Conservation (phyloP, 2,888 invertebrate species). For the Euzetes globulus region DNA sequence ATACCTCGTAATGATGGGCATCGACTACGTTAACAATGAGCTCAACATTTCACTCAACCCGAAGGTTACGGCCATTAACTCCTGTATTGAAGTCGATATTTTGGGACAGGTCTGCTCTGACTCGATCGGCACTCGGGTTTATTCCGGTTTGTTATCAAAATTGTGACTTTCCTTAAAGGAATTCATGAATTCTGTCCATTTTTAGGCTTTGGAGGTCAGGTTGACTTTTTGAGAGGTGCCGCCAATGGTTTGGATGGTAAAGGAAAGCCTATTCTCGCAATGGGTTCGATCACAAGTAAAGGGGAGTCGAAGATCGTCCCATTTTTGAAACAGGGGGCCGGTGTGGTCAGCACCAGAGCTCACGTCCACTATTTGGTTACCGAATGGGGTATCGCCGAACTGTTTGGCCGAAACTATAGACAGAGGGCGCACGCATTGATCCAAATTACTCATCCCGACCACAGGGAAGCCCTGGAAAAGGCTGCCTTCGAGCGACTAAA, state of each 20-base stretch:
- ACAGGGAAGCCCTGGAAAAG: constrained; percentile 72
- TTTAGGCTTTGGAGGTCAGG: constrained; percentile 80
- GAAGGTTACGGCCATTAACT: constrained; percentile 91
- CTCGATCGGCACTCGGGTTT: constrained; percentile 72
- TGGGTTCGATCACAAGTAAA: constrained; percentile 69
- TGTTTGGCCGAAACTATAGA: constrained; percentile 80
- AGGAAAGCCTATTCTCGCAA: constrained; percentile 85
- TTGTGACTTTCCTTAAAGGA: neutral
- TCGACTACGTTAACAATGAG: constrained; percentile 53
- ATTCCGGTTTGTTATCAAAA: constrained; percentile 52
- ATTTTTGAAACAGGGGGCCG: constrained; percentile 74
- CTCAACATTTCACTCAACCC: constrained; percentile 73
- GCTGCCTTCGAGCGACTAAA: constrained; percentile 66
- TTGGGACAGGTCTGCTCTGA: constrained; percentile 90
- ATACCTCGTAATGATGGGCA: constrained; percentile 66
- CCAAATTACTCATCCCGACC: constrained; percentile 78
- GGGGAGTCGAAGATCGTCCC: constrained; percentile 79
- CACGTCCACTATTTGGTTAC: constrained; percentile 91
- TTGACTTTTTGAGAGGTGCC: constrained; percentile 87
- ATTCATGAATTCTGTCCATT: too few relatives aligned
- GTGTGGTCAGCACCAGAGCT: constrained; percentile 84
- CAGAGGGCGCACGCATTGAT: constrained; percentile 85
- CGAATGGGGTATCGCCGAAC: constrained; percentile 77
- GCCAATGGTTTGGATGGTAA: constrained; percentile 72
- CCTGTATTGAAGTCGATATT: constrained; percentile 86